Evolutionary conservation across 1,140 invertebrate genomes (phyloP).

Genomic region (Anoplolepis gracilipes): DNA sequence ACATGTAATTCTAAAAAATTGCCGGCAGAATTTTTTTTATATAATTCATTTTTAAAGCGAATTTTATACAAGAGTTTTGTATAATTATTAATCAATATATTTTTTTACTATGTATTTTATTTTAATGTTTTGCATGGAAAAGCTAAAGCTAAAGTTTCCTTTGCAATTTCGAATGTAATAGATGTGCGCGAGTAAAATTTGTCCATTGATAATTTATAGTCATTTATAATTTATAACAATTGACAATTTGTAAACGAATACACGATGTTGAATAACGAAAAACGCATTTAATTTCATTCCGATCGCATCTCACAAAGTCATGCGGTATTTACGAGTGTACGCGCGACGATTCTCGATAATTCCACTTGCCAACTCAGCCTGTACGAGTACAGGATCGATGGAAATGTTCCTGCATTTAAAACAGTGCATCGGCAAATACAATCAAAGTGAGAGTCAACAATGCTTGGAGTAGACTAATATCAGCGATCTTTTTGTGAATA

Average conservation of each 20-base stretch:
- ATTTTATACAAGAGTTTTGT: background rate
- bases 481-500: background rate
- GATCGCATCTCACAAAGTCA: conserved; percentile 76
- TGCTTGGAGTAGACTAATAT: conserved; percentile 3
- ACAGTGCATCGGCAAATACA: conserved; percentile 56
- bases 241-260: background rate
- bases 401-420: conserved; percentile 69
- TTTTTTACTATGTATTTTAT: background rate
- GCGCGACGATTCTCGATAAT: conserved; percentile 66
- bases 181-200: background rate
- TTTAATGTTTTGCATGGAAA: background rate
- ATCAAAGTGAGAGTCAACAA: conserved; percentile 64
- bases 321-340: conserved; percentile 71
- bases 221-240: conserved; percentile 58
- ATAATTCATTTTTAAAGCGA: no score
- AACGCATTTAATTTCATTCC: conserved; percentile 78
- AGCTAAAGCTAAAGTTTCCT: conserved; percentile 3
- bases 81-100: background rate
- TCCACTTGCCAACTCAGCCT: conserved; percentile 61
- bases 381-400: conserved; percentile 45
- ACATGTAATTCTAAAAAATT: no score
- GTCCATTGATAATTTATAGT: conserved; percentile 59
- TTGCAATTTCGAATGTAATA: background rate
- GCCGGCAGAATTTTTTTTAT: no score
- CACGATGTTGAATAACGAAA: conserved; percentile 44